A percentile compares a stretch with the other conserved stretches of the same genome.
These are phyloP conservation scores for Nicator chloris DNA, from an alignment of 2,113 vertebrate species.

Conservation along the genomic window DNA sequence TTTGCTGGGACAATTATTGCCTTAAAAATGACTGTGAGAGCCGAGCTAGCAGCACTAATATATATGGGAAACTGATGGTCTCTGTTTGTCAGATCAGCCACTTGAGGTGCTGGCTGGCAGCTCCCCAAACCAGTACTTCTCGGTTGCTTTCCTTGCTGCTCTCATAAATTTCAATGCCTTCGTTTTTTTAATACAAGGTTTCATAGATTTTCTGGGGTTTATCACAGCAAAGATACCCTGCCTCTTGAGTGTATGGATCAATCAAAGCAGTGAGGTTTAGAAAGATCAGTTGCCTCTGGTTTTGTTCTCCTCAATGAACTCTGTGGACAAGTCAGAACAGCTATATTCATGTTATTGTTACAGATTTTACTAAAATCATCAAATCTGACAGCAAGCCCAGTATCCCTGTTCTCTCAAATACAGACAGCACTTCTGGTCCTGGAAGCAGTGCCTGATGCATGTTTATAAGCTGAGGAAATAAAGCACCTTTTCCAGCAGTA, in stretches of 20 bases:
- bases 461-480: background rate
- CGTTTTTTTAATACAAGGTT: background rate
- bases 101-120: background rate
- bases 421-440: background rate
- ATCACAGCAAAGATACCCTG: background rate
- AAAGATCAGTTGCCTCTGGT: background rate
- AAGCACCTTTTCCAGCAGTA: background rate
- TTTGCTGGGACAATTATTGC: constrained; percentile 17
- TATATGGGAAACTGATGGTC: background rate
- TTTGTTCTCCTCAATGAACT: background rate
- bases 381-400: background rate
- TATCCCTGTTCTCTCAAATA: background rate
- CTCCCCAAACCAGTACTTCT: background rate
- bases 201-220: background rate
- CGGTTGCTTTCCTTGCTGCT: background rate
- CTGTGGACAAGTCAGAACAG: background rate
- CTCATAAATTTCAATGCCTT: background rate
- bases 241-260: background rate
- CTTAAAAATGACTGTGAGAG: constrained; percentile 44
- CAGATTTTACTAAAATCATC: background rate
- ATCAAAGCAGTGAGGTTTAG: background rate
- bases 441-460: background rate
- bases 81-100: background rate
- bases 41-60: background rate
- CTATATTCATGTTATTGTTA: background rate